phyloP scores from a whole-genome alignment of 2,113 vertebrate species.

The Calonectris borealis region DNA sequence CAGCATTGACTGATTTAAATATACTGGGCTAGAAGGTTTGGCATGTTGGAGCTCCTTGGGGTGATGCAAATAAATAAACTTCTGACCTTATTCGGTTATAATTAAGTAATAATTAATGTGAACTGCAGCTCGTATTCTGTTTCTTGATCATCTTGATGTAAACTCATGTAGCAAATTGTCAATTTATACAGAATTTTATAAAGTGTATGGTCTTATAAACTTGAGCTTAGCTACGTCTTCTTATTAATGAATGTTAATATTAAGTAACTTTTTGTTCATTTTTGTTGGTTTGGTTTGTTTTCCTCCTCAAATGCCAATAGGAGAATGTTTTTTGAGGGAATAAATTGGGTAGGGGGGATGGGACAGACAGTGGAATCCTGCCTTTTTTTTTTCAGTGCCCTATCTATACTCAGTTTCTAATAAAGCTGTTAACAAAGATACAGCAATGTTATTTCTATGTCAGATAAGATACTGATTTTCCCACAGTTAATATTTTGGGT shows the following conservation, averaged over 20 bases:
- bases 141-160: neutral
- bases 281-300: neutral
- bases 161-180: neutral
- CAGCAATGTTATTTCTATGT: neutral
- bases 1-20: neutral
- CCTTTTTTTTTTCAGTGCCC: neutral
- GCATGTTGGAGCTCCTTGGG: neutral
- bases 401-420: neutral
- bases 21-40: neutral
- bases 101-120: neutral
- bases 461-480: constrained; percentile 62
- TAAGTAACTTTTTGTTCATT: neutral
- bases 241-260: neutral
- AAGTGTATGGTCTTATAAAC: neutral
- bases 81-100: neutral
- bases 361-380: neutral
- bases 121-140: neutral
- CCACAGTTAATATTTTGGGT: constrained; percentile 70
- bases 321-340: neutral
- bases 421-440: neutral
- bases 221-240: neutral
- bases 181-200: neutral
- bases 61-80: neutral
- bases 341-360: neutral
- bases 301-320: neutral